Percentiles rank a stretch among this genome's conserved stretches.
Evolutionary conservation across 2,113 vertebrate genomes (phyloP).

Genomic region (Coturnix japonica): DNA sequence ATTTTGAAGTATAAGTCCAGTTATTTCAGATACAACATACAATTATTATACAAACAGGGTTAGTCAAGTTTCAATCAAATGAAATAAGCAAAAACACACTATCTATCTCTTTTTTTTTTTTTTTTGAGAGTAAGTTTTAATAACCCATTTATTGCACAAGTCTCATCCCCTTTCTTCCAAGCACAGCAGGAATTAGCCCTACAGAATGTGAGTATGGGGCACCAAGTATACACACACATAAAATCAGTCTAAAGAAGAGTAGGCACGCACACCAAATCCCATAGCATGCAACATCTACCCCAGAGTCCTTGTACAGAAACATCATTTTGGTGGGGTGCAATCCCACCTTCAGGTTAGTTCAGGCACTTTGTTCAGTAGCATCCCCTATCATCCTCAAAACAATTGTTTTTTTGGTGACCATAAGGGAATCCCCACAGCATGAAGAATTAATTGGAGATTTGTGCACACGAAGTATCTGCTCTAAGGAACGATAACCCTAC

Average conservation of each 20-base stretch:
- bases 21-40: neutral
- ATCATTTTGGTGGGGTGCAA: neutral
- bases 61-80: neutral
- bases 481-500: neutral
- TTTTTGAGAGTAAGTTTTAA: neutral
- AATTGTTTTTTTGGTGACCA: neutral
- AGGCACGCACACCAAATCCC: neutral
- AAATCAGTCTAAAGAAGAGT: neutral
- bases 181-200: neutral
- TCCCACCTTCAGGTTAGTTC: neutral
- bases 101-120: neutral
- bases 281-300: neutral
- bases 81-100: neutral
- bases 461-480: neutral
- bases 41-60: neutral
- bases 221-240: neutral
- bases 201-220: accelerated
- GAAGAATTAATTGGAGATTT: neutral
- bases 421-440: neutral
- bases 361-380: neutral
- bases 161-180: neutral
- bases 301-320: neutral
- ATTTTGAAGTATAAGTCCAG: neutral
- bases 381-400: neutral
- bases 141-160: neutral